phyloP scores from a whole-genome alignment of 2,888 invertebrate species.

The Octonoba sinensis region DNA sequence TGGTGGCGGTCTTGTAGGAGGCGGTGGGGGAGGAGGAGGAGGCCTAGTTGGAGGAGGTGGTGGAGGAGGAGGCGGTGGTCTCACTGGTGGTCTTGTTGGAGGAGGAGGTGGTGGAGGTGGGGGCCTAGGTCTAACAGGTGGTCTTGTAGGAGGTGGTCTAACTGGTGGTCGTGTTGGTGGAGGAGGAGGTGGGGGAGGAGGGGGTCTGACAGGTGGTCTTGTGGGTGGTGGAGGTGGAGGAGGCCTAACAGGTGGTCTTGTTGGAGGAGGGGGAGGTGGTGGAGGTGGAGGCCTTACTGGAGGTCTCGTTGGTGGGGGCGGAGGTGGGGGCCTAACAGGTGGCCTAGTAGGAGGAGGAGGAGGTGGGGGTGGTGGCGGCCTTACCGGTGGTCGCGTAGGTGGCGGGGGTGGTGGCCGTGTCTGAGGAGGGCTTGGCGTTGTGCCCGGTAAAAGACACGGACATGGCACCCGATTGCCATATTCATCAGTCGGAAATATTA shows the following conservation, averaged over 20 bases:
- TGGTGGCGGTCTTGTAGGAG: constrained; percentile 9
- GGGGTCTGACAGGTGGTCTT: constrained; percentile 24
- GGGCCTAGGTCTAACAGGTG: constrained; percentile 13
- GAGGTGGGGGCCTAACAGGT: constrained; percentile 15
- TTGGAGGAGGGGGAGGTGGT: constrained; percentile 66
- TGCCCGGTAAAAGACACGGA: constrained; percentile 49
- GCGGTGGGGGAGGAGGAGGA: constrained; percentile 6
- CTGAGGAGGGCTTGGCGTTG: constrained; percentile 32
- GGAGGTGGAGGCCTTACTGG: constrained; percentile 66
- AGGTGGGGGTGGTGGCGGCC: constrained; percentile 22
- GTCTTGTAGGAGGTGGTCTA: constrained; percentile 8
- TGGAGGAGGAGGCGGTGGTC: constrained; percentile 25
- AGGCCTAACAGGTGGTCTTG: constrained; percentile 15
- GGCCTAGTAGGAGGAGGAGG: constrained; percentile 18
- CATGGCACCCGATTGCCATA: constrained; percentile 50
- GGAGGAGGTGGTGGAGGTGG: constrained; percentile 14
- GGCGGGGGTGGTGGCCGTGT: constrained; percentile 26
- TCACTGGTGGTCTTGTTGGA: constrained; percentile 20
- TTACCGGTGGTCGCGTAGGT: constrained; percentile 24
- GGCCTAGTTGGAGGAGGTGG: neutral
- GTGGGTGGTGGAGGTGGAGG: constrained; percentile 25
- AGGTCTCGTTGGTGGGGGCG: constrained; percentile 5
- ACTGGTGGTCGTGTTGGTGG: constrained; percentile 9
- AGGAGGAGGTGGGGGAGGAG: constrained; percentile 19
- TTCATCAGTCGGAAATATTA: constrained; percentile 52